Base-by-base conservation (phyloP, 2,888 invertebrate species). In the Tipula lateralis region DNA sequence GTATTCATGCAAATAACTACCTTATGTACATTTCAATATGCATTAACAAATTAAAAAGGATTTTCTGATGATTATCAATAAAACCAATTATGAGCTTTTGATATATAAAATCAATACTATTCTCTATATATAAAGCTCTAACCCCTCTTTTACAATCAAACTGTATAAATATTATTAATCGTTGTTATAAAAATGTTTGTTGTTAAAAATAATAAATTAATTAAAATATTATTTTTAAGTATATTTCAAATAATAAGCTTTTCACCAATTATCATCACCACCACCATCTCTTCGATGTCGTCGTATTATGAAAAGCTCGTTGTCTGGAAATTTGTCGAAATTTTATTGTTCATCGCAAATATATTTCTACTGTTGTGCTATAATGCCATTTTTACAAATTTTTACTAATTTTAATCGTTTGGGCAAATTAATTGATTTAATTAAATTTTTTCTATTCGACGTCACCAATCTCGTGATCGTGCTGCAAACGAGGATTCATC, bases 171-270 rank as follows among this genome's bases (percentile, higher is more conserved):
- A n/a, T n/a, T n/a, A n/a, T n/a, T n/a, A n/a, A n/a, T n/a, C n/a
- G n/a, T n/a, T n/a, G n/a, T n/a, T n/a, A n/a, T n/a, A n/a, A 66
- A 66, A 66, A 66, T 66, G 66, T 66, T 66, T 7, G 24, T 24
- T 9, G 9, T 24, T 24, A 66, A 66, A 66, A 24, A 9, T 66
- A 66, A 66, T 66, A 24, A 66, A 66, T 66, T 66, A 66, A 66
- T 24, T 66, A 66, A 19, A 66, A 66, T 24, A 66, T 24, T 66
- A 66, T 66, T 66, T 66, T 66, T 66, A 66, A 66, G 66, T 66
- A 66, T 66, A 66, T 66, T 66, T 24, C 66, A 66, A 66, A 66
- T 66, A 66, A 66, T 66, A 66, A 66, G 66, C 66, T 66, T 66
- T 66, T 66, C 66, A 24, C 66, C 66, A 66, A 66, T 66, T 66